Evolutionary conservation across 2,113 vertebrate species (phyloP), one percentile per base, ranked within the genome.

Genomic region (Electrona antarctica): DNA sequence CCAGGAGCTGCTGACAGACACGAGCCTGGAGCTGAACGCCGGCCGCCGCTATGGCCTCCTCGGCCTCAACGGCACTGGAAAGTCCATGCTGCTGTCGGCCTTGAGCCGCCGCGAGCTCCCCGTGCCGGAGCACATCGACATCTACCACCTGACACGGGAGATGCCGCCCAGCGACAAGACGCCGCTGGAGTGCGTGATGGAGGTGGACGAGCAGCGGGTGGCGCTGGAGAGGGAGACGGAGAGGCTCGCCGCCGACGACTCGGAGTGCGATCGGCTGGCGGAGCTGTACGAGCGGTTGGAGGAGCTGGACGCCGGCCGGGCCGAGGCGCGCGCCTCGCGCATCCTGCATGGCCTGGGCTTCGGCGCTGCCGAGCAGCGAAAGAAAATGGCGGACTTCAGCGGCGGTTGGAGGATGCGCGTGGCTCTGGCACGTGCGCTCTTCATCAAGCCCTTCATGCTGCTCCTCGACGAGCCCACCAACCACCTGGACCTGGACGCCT

Each of bases 371-470:
- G 98, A 98, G 98, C 97, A 99, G 91, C 90, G 93, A 47, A 96
- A 98, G 91, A 95, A 96, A 79, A 91, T 99, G 21, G 96, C 96
- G 85, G 97, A 99, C 90, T 99, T 99, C 52, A 99, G 98, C 29
- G 98, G 98, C 57, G 98, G 98, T 67, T 99, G 98, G 98, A 91
- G 98, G 76, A 99, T 99, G 98, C 93, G 98, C 2, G 98, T 99
- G 12, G 97, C 98, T 58, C 95, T 99, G 0, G 95, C 98, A 80
- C 95, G 98, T 86, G 97, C 97, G 0, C 92, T 99, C 70, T 99
- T 98, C 86, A 98, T 99, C 81, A 95, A 96, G 71, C 97, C 98
- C 3, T 99, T 99, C 88, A 99, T 99, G 98, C 86, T 99, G 85
- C 92, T 99, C 21, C 89, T 99, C 7, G 97, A 99, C 11, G 98